Evolutionary conservation across 1,140 invertebrate genomes (phyloP).

Genomic region (Ceratitis capitata): DNA sequence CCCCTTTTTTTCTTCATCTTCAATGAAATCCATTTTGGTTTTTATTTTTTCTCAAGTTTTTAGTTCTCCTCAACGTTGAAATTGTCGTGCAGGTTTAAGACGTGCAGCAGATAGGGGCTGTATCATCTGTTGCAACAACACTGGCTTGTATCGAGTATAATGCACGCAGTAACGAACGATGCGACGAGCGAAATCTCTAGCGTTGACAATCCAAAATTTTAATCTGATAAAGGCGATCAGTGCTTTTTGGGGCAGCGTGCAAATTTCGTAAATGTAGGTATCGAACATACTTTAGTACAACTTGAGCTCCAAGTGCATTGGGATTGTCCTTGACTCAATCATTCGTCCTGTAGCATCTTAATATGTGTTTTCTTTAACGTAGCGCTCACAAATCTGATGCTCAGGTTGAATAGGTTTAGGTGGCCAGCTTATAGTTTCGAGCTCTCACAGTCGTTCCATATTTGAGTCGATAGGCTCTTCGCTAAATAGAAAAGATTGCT

Average conservation of each 20-base stretch:
- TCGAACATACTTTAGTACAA: not conserved
- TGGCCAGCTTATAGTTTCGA: not conserved
- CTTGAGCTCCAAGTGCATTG: not conserved
- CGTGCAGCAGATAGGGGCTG: not conserved
- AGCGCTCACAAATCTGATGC: not conserved
- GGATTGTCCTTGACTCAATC: not conserved
- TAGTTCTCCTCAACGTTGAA: not conserved
- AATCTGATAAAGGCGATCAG: not conserved
- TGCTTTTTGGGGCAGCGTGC: not conserved
- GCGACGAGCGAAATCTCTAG: not conserved
- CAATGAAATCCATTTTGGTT: no score
- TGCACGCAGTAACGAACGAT: not conserved
- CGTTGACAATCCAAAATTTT: not conserved
- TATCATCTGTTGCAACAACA: slow-evolving; percentile 5
- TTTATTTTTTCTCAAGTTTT: no score
- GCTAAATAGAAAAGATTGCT: not conserved
- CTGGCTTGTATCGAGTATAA: not conserved
- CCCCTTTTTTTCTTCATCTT: no score
- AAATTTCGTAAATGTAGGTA: slow-evolving; percentile 8
- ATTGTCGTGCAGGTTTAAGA: not conserved
- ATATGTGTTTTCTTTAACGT: not conserved
- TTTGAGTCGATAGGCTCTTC: not conserved
- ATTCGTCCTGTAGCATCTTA: not conserved
- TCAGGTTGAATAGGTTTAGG: not conserved
- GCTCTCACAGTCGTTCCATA: not conserved